Conservation (phyloP, 2,797 vertebrate species). For the Paedocypris micromegethes region DNA sequence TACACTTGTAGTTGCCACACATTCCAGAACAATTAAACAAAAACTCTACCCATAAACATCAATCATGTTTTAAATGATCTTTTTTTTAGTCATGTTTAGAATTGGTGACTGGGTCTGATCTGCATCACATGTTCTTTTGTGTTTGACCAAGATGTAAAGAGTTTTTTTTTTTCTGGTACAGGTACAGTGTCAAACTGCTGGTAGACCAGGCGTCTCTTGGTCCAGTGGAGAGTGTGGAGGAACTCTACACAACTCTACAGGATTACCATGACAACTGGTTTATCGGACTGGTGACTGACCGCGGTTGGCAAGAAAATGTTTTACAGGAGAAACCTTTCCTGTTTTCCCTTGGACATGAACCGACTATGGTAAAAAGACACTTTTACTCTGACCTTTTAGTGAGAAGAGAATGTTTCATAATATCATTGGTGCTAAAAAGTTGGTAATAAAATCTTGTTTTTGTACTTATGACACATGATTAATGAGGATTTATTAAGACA, state of each 20-base stretch:
- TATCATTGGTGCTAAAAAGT: too few species aligned
- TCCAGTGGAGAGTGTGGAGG: conserved; percentile 79
- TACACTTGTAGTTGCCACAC: too few species aligned
- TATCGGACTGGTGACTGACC: conserved; percentile 86
- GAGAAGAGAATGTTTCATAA: too few species aligned
- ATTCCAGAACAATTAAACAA: too few species aligned
- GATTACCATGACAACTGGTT: conserved; percentile 92
- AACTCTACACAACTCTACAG: conserved; percentile 81
- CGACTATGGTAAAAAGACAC: conserved; percentile 79
- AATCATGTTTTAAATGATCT: too few species aligned
- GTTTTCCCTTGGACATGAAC: conserved; percentile 92
- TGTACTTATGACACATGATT: too few species aligned
- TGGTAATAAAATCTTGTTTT: too few species aligned
- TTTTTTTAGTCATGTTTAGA: too few species aligned
- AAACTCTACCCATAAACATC: too few species aligned
- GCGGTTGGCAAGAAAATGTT: conserved; percentile 88
- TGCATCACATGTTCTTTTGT: too few species aligned
- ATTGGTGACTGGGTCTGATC: too few species aligned
- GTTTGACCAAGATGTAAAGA: background rate
- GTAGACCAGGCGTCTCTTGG: conserved; percentile 94
- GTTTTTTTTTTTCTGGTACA: conserved; percentile 45
- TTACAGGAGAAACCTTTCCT: conserved; percentile 91
- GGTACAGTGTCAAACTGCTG: conserved; percentile 93
- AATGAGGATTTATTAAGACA: background rate
- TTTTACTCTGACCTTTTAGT: background rate